phyloP scores from a whole-genome alignment of 2,797 vertebrate genomes.

The Pygocentrus nattereri region DNA sequence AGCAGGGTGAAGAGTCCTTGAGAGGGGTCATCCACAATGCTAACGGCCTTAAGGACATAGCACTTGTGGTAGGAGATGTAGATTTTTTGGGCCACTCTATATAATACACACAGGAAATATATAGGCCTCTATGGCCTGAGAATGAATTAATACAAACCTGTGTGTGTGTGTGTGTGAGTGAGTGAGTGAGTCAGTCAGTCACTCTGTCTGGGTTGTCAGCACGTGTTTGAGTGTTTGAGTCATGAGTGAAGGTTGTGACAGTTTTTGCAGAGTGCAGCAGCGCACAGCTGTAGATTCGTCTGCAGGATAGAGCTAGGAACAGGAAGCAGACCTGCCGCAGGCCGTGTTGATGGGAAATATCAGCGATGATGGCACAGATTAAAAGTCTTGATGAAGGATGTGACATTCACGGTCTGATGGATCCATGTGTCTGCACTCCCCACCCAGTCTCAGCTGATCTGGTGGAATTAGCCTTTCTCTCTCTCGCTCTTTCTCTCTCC shows the following conservation, averaged over 20 bases:
- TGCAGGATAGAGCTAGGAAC: neutral
- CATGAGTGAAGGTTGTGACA: neutral
- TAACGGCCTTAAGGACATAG: too few species aligned
- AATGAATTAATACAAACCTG: neutral
- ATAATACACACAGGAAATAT: neutral
- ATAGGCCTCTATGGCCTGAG: neutral
- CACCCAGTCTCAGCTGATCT: slow-evolving; percentile 45
- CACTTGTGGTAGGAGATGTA: too few species aligned
- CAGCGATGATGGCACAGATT: slow-evolving; percentile 56
- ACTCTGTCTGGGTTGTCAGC: neutral
- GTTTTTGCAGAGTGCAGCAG: neutral
- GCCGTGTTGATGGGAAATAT: slow-evolving; percentile 44
- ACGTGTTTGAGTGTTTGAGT: neutral
- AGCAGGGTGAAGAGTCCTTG: too few species aligned
- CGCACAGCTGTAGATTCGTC: slow-evolving; percentile 2
- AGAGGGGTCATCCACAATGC: too few species aligned
- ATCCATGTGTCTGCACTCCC: slow-evolving; percentile 46
- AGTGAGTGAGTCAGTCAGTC: neutral
- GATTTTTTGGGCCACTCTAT: neutral
- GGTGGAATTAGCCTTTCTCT: slow-evolving; percentile 45
- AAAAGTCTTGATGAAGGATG: slow-evolving; percentile 55
- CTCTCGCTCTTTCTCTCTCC: slow-evolving; percentile 2
- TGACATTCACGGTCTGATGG: slow-evolving; percentile 68
- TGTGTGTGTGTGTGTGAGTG: neutral
- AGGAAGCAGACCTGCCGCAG: slow-evolving; percentile 33